Evolutionary conservation across 2,888 invertebrate genomes (phyloP).

Genomic region (Hecatera dysodea): DNA sequence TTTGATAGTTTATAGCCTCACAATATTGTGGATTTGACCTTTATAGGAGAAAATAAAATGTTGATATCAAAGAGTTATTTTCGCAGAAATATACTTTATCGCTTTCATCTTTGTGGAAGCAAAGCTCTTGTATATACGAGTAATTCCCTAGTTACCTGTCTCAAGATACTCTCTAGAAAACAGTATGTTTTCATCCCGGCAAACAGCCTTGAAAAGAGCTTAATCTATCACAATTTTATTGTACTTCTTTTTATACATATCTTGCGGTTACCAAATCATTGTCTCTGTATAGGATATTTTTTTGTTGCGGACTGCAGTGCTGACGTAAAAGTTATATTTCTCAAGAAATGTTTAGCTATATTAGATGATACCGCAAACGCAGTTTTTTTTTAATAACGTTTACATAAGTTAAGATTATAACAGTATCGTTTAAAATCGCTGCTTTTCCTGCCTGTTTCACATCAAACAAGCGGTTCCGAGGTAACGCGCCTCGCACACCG

Average conservation of each 20-base stretch:
- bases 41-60: constrained; percentile 51
- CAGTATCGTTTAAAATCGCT: constrained; percentile 60
- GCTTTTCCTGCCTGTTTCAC: constrained; percentile 69
- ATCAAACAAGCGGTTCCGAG: constrained; percentile 78
- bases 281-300: background rate
- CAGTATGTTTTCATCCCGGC: constrained; percentile 7
- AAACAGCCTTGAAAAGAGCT: background rate
- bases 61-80: constrained; percentile 21
- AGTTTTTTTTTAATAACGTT: constrained; percentile 37
- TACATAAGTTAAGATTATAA: constrained; percentile 44
- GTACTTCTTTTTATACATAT: background rate
- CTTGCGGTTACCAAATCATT: background rate
- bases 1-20: constrained; percentile 58
- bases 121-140: constrained; percentile 9
- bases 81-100: constrained; percentile 11
- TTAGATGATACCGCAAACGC: constrained; percentile 1
- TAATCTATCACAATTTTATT: constrained; percentile 13
- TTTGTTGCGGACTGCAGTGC: background rate
- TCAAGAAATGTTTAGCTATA: background rate
- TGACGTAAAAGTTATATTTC: background rate
- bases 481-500: constrained; percentile 77
- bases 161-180: background rate
- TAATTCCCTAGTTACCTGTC: constrained; percentile 15
- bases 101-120: background rate
- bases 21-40: constrained; percentile 50